phyloP scores from a whole-genome alignment of 2,113 vertebrate genomes.

The Myrmecophaga tridactyla region DNA sequence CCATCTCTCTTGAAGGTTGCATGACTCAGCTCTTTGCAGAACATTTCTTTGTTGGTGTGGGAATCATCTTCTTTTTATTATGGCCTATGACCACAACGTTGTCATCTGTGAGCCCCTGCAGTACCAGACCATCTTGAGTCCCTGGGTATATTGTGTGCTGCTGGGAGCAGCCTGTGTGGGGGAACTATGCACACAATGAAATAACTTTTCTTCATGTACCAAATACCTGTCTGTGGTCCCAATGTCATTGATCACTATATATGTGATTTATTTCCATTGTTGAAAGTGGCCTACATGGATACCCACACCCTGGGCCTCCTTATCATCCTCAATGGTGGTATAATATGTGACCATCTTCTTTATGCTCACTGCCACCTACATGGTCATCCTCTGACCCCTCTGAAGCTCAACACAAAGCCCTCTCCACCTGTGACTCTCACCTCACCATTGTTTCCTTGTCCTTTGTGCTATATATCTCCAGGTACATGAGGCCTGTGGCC shows the following conservation, averaged over 20 bases:
- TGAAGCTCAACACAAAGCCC: neutral
- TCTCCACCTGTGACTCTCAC: slow-evolving; percentile 20
- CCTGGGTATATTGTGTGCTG: neutral
- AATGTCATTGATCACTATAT: slow-evolving; percentile 48
- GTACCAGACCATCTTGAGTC: neutral
- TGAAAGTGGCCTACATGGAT: slow-evolving; percentile 45
- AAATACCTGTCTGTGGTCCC: slow-evolving; percentile 44
- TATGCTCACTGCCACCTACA: neutral
- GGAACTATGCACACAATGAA: neutral
- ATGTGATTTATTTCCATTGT: slow-evolving; percentile 51
- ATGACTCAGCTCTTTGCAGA: slow-evolving; percentile 32
- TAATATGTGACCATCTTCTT: slow-evolving; percentile 39
- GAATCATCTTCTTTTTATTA: slow-evolving; percentile 30
- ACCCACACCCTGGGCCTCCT: neutral
- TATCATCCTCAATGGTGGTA: slow-evolving; percentile 33
- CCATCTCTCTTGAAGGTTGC: neutral
- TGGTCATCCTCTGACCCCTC: neutral
- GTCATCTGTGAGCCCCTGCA: slow-evolving; percentile 56
- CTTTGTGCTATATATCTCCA: neutral
- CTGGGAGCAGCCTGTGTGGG: neutral
- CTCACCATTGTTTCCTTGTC: neutral
- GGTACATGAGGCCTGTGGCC: too few relatives aligned
- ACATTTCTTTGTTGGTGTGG: slow-evolving; percentile 43
- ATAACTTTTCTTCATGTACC: slow-evolving; percentile 36
- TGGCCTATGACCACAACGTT: slow-evolving; percentile 43